phyloP scores from a whole-genome alignment of 2,888 invertebrate species.

The Hyppa rectilinea region DNA sequence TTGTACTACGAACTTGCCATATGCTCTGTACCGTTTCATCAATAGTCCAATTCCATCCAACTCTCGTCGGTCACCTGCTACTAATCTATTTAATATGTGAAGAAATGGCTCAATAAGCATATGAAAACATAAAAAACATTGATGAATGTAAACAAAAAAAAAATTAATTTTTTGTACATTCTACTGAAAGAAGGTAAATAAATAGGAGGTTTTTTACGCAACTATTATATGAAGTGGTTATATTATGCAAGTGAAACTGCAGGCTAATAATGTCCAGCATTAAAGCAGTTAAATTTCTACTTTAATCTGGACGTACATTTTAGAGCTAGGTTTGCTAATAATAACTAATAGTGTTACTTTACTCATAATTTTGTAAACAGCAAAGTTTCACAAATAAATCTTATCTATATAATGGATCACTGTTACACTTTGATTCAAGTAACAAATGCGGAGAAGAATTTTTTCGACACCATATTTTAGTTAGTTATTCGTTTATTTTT shows the following conservation, averaged over 20 bases:
- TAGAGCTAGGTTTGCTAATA: not conserved
- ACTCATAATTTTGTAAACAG: constrained; percentile 1
- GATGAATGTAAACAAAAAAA: not conserved
- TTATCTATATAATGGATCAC: constrained; percentile 2
- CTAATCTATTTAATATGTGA: not conserved
- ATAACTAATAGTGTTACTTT: not conserved
- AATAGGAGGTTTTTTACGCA: not conserved
- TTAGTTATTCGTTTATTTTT: no score
- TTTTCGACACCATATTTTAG: no score
- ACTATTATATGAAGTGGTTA: not conserved
- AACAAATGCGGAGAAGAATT: no score
- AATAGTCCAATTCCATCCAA: not conserved
- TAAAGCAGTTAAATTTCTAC: no score
- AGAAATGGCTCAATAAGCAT: not conserved
- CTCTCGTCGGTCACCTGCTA: not conserved
- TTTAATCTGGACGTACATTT: no score
- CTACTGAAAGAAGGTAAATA: not conserved
- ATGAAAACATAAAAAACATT: not conserved
- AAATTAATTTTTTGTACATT: not conserved
- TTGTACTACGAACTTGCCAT: not conserved
- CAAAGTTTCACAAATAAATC: constrained; percentile 9
- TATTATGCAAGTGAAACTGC: not conserved
- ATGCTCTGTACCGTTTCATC: not conserved
- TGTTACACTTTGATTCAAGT: constrained; percentile 3
- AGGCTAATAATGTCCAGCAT: not conserved